phyloP scores from a whole-genome alignment of 2,888 invertebrate genomes.

The Agrochola lota region DNA sequence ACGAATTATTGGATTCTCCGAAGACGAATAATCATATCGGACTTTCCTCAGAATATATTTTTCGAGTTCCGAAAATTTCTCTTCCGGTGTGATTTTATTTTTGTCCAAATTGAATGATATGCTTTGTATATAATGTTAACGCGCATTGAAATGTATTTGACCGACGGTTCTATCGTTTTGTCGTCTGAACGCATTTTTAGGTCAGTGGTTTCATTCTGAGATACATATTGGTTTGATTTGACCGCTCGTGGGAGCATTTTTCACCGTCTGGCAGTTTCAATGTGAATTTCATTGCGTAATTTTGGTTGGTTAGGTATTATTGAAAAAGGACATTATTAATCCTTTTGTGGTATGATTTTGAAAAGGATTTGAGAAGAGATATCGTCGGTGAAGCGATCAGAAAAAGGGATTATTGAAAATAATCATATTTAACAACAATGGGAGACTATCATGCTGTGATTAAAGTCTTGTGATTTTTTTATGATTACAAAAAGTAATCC shows the following conservation, averaged over 20 bases:
- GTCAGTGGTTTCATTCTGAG: slow-evolving; percentile 33
- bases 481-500: background rate
- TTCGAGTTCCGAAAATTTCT: slow-evolving; percentile 60
- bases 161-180: slow-evolving; percentile 68
- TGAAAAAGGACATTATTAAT: slow-evolving; percentile 18
- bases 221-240: slow-evolving; percentile 19
- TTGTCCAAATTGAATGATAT: slow-evolving; percentile 74
- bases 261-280: slow-evolving; percentile 15
- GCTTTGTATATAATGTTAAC: slow-evolving; percentile 63
- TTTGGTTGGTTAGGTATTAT: slow-evolving; percentile 7
- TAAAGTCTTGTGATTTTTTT: too few relatives aligned
- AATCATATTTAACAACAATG: background rate
- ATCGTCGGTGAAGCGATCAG: background rate
- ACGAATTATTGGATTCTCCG: slow-evolving; percentile 87
- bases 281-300: slow-evolving; percentile 15
- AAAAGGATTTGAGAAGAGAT: background rate
- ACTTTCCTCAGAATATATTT: slow-evolving; percentile 77
- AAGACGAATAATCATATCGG: slow-evolving; percentile 81
- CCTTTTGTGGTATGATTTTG: background rate
- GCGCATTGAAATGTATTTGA: slow-evolving; percentile 71
- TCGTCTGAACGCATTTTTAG: slow-evolving; percentile 63
- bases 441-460: background rate
- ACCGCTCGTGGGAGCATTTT: slow-evolving; percentile 10
- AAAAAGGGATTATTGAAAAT: background rate
- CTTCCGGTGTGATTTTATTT: slow-evolving; percentile 71